A percentile compares a stretch with the other conserved stretches of the same genome.
Evolutionary conservation across 2,797 vertebrate species (phyloP).

Genomic region (Gadopsis bispinosus): DNA sequence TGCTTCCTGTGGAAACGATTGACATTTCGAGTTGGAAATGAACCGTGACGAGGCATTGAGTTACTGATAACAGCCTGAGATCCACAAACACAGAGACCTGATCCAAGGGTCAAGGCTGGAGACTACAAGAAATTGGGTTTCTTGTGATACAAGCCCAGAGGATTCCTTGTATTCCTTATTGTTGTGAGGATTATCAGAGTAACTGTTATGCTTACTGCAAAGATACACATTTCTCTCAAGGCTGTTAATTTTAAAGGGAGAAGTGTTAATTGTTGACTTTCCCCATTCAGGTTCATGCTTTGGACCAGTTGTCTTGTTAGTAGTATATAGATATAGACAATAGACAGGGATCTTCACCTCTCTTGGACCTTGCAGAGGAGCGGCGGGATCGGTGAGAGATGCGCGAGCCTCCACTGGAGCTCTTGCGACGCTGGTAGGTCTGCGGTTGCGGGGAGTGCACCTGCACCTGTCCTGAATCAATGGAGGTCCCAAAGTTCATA

Average conservation of each 20-base stretch:
- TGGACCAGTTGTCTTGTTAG: background rate
- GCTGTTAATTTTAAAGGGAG: background rate
- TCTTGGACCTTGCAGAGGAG: slow-evolving; percentile 90
- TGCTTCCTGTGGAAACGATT: slow-evolving; percentile 88
- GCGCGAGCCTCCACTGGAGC: slow-evolving; percentile 89
- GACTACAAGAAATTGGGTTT: background rate
- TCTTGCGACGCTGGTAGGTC: slow-evolving; percentile 89
- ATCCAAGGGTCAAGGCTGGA: background rate
- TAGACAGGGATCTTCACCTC: slow-evolving; percentile 83
- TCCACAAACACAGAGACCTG: slow-evolving; percentile 2
- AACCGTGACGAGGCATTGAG: slow-evolving; percentile 18
- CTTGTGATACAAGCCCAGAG: background rate
- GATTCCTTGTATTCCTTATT: background rate
- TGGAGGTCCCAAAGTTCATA: slow-evolving; percentile 88
- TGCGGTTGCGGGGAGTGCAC: slow-evolving; percentile 89
- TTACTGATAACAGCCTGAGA: slow-evolving; percentile 7
- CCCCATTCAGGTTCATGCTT: background rate
- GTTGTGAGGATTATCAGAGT: background rate
- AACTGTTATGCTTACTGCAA: background rate
- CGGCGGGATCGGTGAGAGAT: slow-evolving; percentile 89
- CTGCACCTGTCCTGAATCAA: slow-evolving; percentile 90
- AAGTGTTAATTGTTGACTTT: background rate
- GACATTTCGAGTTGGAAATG: slow-evolving; percentile 60
- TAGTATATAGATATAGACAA: background rate
- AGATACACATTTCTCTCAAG: background rate